Percentiles rank a stretch among this genome's conserved stretches.
Evolutionary conservation across 2,888 invertebrate genomes (phyloP).

Genomic region (Hyppa rectilinea): DNA sequence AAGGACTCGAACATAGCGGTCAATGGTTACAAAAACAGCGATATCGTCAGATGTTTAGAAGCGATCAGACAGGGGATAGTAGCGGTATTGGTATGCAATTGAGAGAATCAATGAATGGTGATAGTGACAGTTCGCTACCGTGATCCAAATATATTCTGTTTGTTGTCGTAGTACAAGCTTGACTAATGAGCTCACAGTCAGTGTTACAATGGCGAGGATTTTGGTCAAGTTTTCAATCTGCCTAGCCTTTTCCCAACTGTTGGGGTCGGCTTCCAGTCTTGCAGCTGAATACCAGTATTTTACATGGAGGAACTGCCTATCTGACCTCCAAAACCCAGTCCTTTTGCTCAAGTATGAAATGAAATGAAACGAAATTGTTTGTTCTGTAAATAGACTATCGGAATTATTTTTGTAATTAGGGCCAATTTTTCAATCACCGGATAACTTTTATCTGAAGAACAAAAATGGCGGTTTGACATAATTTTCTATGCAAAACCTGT

Average conservation of each 20-base stretch:
- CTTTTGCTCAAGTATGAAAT: too few relatives aligned
- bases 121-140: constrained; percentile 59
- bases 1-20: neutral
- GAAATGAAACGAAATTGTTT: too few relatives aligned
- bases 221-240: neutral
- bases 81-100: constrained; percentile 82
- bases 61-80: constrained; percentile 44
- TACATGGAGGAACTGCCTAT: neutral
- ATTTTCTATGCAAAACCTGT: too few relatives aligned
- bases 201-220: constrained; percentile 19
- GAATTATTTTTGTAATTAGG: too few relatives aligned
- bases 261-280: neutral
- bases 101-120: constrained; percentile 81
- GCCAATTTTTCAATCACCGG: too few relatives aligned
- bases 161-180: constrained; percentile 66
- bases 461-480: too few relatives aligned
- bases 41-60: neutral
- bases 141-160: constrained; percentile 58
- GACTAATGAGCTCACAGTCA: constrained; percentile 60
- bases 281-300: neutral
- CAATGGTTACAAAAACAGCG: constrained; percentile 31
- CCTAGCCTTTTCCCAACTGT: neutral
- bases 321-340: too few relatives aligned
- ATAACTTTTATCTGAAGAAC: too few relatives aligned
- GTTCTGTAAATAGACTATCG: too few relatives aligned